These are phyloP conservation scores for Carlito syrichta DNA, from an alignment of 2,113 vertebrate species.

Conservation along the genomic window DNA sequence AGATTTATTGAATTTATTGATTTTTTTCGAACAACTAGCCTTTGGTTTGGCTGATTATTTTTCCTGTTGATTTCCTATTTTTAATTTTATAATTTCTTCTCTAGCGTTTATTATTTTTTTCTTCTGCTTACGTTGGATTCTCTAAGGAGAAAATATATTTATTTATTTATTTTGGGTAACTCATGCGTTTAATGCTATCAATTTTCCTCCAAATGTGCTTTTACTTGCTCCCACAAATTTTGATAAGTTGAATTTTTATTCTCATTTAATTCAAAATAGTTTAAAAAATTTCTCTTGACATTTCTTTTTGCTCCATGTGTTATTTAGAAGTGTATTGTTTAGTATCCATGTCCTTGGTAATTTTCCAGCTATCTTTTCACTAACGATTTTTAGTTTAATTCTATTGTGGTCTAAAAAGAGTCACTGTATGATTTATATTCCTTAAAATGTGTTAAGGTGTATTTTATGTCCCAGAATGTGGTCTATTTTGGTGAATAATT, in stretches of 20 bases:
- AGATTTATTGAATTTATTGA: background rate
- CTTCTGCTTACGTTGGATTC: background rate
- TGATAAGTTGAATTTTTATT: background rate
- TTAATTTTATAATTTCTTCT: background rate
- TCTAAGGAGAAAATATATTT: background rate
- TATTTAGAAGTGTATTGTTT: background rate
- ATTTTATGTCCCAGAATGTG: background rate
- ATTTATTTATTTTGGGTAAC: background rate
- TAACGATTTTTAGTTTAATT: background rate
- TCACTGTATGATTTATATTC: background rate
- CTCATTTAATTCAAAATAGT: background rate
- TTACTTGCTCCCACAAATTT: background rate
- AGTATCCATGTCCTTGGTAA: background rate
- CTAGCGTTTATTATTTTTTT: background rate
- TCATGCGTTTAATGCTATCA: background rate
- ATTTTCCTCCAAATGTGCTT: background rate
- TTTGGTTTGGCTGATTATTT: background rate
- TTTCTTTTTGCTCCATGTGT: background rate
- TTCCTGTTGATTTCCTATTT: background rate
- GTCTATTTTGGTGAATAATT: background rate
- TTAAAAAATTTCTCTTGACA: background rate
- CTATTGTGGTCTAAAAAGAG: background rate
- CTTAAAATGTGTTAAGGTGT: background rate
- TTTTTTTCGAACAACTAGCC: background rate
- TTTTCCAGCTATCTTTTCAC: background rate